Percentiles rank a stretch among this genome's conserved stretches.
These are phyloP conservation scores for Pteropus alecto DNA, from an alignment of 2,113 vertebrate species.

Conservation along the genomic window DNA sequence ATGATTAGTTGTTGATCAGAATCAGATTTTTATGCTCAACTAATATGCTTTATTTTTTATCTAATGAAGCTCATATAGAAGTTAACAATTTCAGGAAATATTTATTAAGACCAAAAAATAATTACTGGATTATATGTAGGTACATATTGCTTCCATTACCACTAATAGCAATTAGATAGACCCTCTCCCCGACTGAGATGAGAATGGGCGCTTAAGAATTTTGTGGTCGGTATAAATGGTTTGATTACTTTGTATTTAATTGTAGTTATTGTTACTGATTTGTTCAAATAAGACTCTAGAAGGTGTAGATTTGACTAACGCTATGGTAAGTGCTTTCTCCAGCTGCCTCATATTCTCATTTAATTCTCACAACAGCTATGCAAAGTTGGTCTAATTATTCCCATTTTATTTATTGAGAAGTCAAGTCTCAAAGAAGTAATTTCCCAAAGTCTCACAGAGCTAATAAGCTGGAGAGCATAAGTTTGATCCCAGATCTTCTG, in stretches of 20 bases:
- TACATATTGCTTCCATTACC: neutral
- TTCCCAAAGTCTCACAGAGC: neutral
- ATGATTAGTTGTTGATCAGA: neutral
- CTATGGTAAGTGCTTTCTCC: neutral
- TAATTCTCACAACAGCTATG: slow-evolving; percentile 1
- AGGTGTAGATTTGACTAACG: neutral
- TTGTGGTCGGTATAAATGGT: neutral
- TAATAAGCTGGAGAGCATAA: neutral
- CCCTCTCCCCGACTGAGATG: neutral
- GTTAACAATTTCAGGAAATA: slow-evolving; percentile 24
- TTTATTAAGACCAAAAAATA: neutral
- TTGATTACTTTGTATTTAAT: slow-evolving; percentile 30
- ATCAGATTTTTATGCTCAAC: neutral
- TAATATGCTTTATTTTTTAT: neutral
- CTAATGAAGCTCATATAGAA: neutral
- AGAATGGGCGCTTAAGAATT: neutral
- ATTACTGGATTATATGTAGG: neutral
- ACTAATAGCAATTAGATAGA: neutral
- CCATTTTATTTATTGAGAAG: neutral
- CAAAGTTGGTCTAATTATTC: neutral
- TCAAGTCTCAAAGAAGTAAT: neutral
- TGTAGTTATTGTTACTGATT: neutral
- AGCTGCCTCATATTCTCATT: neutral
- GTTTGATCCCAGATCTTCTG: neutral
- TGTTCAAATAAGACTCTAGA: neutral